Base-by-base conservation (phyloP, 2,888 invertebrate genomes). In the Phasia obesa region DNA sequence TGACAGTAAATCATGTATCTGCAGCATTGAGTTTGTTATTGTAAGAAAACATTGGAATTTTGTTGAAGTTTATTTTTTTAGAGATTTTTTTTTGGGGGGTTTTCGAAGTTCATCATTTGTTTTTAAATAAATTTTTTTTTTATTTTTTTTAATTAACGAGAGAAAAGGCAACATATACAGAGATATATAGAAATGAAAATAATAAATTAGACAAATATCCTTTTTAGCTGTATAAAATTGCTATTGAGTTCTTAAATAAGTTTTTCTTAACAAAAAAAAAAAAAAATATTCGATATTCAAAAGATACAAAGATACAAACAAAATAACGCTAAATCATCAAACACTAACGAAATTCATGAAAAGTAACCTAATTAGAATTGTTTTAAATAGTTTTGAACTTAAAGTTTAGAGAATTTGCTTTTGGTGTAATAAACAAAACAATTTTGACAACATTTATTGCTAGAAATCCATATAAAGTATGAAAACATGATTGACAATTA, bases 1-100 rank as follows among this genome's bases (percentile, higher is more conserved):
- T 95, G 95, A 93, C 95, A 95, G 94, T 95, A 95, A 93, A 95
- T 95, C 93, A 95, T 94, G 93, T 95, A 95, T 94, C 94, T 94
- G 93, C 92, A 86, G 74, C 73, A 70, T 62, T 44, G n/a, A 9
- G 19, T 25, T 53, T 7, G 6, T 67, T 31, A 23, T 27, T 21
- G n/a, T n/a, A 51, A 53, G 60, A 35, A 44, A 47, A 49, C 15
- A 64, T 65, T 35, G n/a, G 1, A 25, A 21, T 17, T 51, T 65
- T 57, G 23, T 62, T 13, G 27, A 15, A 11, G 38, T 23, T 79
- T 57, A 53, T 53, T n/a, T n/a, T n/a, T n/a, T n/a, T n/a, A n/a
- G n/a, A 38, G 21, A 9, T 19, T 21, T 23, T 64, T 64, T 57
- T 60, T 15, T n/a, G n/a, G n/a, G n/a, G n/a, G 2, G 23, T 49